Base-by-base conservation (phyloP, 1,140 invertebrate genomes). In the Hylaeus volcanicus region DNA sequence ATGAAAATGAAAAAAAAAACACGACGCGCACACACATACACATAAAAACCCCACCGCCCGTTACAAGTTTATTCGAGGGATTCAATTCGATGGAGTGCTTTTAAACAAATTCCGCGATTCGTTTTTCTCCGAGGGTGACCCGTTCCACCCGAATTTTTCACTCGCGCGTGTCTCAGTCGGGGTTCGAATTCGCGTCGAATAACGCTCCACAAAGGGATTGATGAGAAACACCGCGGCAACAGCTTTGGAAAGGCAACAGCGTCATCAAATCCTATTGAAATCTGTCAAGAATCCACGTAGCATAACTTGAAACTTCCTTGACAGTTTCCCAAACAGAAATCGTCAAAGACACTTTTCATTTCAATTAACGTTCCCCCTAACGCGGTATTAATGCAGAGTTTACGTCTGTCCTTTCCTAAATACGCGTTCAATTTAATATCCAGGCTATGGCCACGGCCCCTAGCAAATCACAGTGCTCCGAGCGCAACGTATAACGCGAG, bases 361-460 rank as follows among this genome's bases (percentile, higher is more conserved):
- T 26, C 26, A 26, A 26, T 26, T 26, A 26, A 26, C 26, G 26
- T 26, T 26, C 26, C 26, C 26, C 26, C 26, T 26, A 26, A 26
- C 26, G 26, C 26, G 26, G 26, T 26, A 26, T 26, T 26, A 26
- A 26, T 26, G 2, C 60, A 8, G 26, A 68, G 64, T 76, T 76
- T 69, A 76, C 64, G 64, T 48, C 74, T 39, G 65, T 68, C 53
- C 65, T 48, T 39, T 69, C 14, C 43, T 37, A 60, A 48, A 77
- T 11, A 37, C 43, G 12, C 26, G 55, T 77, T 61, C 65, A 26
- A 69, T 77, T 77, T 77, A 65, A 74, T 70, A 77, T 70, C 65
- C 65, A 14, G n/a, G 41, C 43, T 60, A 73, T 45, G 26, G 14
- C 14, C 53, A 5, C 1, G 51, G 68, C 51, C 15, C 43, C 9